Percentiles rank a stretch among this genome's conserved stretches.
These are phyloP conservation scores for Chrysodeixis includens DNA, from an alignment of 2,888 invertebrate genomes.

Conservation along the genomic window DNA sequence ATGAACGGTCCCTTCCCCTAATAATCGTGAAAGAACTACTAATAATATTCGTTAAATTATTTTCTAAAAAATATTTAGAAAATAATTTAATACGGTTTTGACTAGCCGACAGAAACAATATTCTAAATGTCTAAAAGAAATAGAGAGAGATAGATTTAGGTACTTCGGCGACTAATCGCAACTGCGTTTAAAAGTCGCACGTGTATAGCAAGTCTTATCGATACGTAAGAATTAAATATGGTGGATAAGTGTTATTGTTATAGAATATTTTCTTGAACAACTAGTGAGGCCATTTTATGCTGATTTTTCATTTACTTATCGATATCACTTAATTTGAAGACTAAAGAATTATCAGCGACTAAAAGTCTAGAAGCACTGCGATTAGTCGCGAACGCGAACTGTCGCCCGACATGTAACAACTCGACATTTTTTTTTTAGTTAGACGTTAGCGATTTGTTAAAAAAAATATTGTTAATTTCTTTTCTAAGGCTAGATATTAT, in stretches of 20 bases:
- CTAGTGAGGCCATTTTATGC: constrained; percentile 7
- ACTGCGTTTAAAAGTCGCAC: constrained; percentile 10
- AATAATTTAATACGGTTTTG: not conserved
- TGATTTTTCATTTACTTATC: constrained; percentile 10
- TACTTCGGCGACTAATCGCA: constrained; percentile 3
- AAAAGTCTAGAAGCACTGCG: constrained; percentile 9
- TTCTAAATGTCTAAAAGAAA: constrained; percentile 2
- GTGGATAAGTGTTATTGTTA: constrained; percentile 7
- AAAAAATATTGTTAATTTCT: constrained; percentile 54
- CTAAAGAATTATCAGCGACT: not conserved
- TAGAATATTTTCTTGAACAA: constrained; percentile 2
- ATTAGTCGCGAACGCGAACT: constrained; percentile 29
- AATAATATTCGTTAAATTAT: too few relatives aligned
- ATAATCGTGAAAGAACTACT: constrained; percentile 14
- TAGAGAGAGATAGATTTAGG: constrained; percentile 4
- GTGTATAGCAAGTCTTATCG: constrained; percentile 7
- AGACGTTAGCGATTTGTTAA: constrained; percentile 56
- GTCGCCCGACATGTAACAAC: constrained; percentile 44
- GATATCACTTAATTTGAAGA: not conserved
- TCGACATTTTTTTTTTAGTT: constrained; percentile 45
- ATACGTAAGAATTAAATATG: constrained; percentile 6
- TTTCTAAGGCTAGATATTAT: constrained; percentile 48
- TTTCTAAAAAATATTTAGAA: too few relatives aligned
- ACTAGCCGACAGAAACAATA: constrained; percentile 1
- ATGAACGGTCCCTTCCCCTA: constrained; percentile 22